A percentile compares a stretch with the other conserved stretches of the same genome.
Evolutionary conservation across 1,140 invertebrate genomes (phyloP).

Genomic region (Scylla paramamosain): DNA sequence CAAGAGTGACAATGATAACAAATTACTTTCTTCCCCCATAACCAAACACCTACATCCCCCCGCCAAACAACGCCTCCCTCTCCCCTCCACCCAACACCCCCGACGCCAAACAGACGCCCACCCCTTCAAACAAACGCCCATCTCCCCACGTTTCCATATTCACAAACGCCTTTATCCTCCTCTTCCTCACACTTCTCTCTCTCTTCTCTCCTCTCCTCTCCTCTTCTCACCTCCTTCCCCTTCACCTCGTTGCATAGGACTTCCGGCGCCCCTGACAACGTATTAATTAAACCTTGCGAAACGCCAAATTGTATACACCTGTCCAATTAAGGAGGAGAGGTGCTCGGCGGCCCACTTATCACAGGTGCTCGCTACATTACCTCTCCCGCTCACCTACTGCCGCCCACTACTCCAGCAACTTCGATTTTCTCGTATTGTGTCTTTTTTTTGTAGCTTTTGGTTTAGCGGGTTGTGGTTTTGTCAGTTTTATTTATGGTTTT

Average conservation of each 20-base stretch:
- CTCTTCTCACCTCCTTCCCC: background rate
- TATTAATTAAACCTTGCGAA: constrained; percentile 16
- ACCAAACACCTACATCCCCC: too few relatives aligned
- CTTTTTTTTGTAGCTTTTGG: too few relatives aligned
- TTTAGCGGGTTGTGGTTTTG: too few relatives aligned
- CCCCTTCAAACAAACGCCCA: too few relatives aligned
- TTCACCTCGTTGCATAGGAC: background rate
- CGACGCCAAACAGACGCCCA: too few relatives aligned
- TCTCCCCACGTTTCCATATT: too few relatives aligned
- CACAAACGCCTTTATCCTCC: background rate
- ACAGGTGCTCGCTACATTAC: background rate
- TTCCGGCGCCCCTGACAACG: background rate
- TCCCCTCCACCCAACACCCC: too few relatives aligned
- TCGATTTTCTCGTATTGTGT: background rate
- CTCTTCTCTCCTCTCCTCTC: background rate
- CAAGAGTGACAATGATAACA: too few relatives aligned
- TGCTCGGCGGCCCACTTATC: background rate
- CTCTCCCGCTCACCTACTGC: background rate
- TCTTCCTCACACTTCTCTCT: background rate
- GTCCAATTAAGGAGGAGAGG: background rate
- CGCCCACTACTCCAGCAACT: background rate
- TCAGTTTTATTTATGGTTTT: background rate
- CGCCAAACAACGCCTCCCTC: too few relatives aligned
- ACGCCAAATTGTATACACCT: background rate
- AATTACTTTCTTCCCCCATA: too few relatives aligned